phyloP scores from a whole-genome alignment of 2,797 vertebrate species.

The Lacerta viridis region DNA sequence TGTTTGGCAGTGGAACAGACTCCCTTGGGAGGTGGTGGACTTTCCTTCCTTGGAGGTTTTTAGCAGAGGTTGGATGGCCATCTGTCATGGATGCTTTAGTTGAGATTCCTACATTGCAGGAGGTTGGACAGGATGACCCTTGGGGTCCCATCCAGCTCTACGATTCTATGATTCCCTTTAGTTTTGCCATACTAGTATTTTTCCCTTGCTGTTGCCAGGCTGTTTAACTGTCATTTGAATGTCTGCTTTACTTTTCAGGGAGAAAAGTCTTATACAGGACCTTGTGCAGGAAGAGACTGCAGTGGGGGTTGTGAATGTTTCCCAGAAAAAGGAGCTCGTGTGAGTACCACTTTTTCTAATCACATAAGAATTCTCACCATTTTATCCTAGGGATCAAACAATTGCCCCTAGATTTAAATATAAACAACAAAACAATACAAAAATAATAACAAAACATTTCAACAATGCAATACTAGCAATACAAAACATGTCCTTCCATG shows the following conservation, averaged over 20 bases:
- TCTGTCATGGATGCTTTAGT: too few species aligned
- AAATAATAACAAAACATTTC: too few species aligned
- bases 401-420: not conserved
- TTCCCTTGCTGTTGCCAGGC: not conserved
- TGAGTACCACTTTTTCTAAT: slow-evolving; percentile 80
- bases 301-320: slow-evolving; percentile 94
- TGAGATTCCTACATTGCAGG: too few species aligned
- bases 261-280: slow-evolving; percentile 89
- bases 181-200: not conserved
- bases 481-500: not conserved
- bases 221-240: slow-evolving; percentile 47
- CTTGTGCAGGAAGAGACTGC: slow-evolving; percentile 97
- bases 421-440: too few species aligned
- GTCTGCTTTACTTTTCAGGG: slow-evolving; percentile 82
- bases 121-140: too few species aligned
- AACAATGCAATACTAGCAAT: too few species aligned
- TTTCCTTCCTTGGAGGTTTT: too few species aligned
- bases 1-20: too few species aligned
- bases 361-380: not conserved
- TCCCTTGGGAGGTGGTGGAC: too few species aligned
- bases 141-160: too few species aligned
- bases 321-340: slow-evolving; percentile 96
- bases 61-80: too few species aligned
- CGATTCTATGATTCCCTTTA: not conserved
- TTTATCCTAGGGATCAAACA: not conserved